A percentile compares a stretch with the other conserved stretches of the same genome.
phyloP scores from a whole-genome alignment of 1,140 invertebrate genomes.

The Sarcophaga bullata region DNA sequence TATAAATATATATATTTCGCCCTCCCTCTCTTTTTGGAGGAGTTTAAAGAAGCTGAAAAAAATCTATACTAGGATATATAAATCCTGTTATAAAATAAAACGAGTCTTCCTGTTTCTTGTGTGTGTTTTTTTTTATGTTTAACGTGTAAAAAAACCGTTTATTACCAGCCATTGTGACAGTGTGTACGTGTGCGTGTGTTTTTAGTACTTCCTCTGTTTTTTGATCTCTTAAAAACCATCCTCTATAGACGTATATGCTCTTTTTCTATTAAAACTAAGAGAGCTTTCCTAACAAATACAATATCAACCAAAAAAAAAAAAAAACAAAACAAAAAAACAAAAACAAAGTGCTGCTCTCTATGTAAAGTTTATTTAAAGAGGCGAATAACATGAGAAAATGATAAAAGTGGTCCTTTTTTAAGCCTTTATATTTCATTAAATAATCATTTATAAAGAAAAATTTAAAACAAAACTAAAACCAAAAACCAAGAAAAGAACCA shows the following conservation, averaged over 20 bases:
- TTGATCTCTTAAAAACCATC: no score
- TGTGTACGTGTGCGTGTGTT: background rate
- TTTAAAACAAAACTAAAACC: no score
- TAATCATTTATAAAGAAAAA: no score
- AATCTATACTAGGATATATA: slow-evolving; percentile 33
- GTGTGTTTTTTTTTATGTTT: background rate
- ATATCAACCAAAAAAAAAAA: background rate
- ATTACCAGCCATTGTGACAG: background rate
- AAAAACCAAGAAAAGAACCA: no score
- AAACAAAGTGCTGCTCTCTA: background rate
- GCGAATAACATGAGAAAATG: no score
- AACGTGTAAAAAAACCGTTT: slow-evolving; percentile 31
- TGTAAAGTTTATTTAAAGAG: no score
- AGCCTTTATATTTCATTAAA: no score
- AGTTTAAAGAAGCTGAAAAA: slow-evolving; percentile 11
- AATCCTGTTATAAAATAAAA: slow-evolving; percentile 40
- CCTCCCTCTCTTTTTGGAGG: background rate
- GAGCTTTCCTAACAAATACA: background rate
- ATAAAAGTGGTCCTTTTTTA: no score
- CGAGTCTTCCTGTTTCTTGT: slow-evolving; percentile 24
- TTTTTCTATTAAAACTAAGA: no score
- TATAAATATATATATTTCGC: no score
- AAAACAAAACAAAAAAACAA: background rate
- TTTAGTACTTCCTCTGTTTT: background rate
- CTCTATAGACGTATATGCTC: no score